Percentiles rank a stretch among this genome's conserved stretches.
Conservation (phyloP, 2,113 vertebrate species). For the Notothenia coriiceps region DNA sequence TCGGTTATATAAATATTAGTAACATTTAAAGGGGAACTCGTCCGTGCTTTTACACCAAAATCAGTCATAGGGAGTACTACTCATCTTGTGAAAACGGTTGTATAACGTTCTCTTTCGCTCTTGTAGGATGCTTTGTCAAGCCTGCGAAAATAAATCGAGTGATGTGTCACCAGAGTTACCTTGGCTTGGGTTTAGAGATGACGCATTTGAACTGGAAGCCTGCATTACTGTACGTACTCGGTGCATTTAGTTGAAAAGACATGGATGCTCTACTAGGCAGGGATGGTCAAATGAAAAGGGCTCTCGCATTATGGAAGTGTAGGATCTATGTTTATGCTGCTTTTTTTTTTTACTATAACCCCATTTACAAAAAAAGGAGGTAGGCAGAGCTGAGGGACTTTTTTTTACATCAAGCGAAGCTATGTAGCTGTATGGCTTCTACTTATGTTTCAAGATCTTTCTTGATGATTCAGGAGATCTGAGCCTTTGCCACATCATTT, state of each 20-base stretch:
- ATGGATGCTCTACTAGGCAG: background rate
- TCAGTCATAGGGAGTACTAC: background rate
- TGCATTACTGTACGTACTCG: background rate
- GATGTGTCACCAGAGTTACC: slow-evolving; percentile 1
- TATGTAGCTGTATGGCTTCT: background rate
- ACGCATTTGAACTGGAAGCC: slow-evolving; percentile 13
- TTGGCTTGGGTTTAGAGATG: background rate
- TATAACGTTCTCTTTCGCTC: slow-evolving; percentile 4
- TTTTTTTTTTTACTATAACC: background rate
- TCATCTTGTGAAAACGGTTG: slow-evolving; percentile 5
- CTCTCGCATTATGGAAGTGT: background rate
- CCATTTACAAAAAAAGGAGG: background rate
- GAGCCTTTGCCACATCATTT: slow-evolving; percentile 9
- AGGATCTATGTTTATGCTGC: background rate
- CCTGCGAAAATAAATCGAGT: background rate
- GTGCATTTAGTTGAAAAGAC: background rate
- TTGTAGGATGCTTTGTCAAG: slow-evolving; percentile 24
- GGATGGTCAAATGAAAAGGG: background rate
- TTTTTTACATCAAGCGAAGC: background rate
- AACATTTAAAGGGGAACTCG: background rate
- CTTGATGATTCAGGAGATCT: slow-evolving; percentile 21
- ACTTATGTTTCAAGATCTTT: slow-evolving; percentile 7
- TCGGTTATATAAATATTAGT: background rate
- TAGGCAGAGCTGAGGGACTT: background rate
- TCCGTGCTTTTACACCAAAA: background rate